Conservation (phyloP, 2,797 vertebrate species). For the Neosilurus hyrtlii region DNA sequence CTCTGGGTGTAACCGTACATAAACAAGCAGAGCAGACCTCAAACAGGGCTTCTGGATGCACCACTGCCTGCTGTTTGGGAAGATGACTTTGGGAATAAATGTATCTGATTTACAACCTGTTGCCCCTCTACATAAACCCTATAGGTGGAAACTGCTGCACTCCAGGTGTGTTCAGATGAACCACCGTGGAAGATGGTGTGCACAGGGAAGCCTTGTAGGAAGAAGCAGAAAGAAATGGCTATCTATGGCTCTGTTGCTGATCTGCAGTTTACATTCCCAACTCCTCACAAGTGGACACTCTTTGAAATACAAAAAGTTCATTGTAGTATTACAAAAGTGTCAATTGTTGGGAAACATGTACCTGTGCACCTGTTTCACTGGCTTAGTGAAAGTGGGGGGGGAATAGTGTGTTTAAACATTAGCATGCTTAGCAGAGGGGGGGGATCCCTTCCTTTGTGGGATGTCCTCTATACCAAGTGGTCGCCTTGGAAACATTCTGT, state of each 20-base stretch:
- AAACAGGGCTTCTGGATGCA: constrained; percentile 53
- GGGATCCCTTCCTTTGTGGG: constrained; percentile 42
- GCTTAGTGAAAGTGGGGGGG: constrained; percentile 3
- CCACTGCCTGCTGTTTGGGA: constrained; percentile 39
- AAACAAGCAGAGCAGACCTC: constrained; percentile 57
- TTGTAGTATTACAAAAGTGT: background rate
- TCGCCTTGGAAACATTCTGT: constrained; percentile 53
- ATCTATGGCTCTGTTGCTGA: background rate
- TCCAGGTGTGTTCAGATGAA: constrained; percentile 20
- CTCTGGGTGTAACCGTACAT: constrained; percentile 59
- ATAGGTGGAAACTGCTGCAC: constrained; percentile 9
- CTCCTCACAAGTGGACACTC: background rate
- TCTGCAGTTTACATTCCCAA: background rate
- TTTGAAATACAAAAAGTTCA: constrained; percentile 6
- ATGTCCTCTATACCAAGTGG: constrained; percentile 45
- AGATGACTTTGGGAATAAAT: constrained; percentile 39
- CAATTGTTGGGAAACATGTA: background rate
- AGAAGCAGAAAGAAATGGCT: background rate
- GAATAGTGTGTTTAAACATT: constrained; percentile 16
- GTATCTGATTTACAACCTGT: constrained; percentile 38
- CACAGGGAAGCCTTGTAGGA: background rate
- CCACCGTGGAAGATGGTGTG: background rate
- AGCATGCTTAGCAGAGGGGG: constrained; percentile 30
- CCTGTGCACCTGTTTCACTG: constrained; percentile 34
- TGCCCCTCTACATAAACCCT: constrained; percentile 8